Evolutionary conservation across 1,140 invertebrate genomes (phyloP).

Genomic region (Halictus rubicundus): DNA sequence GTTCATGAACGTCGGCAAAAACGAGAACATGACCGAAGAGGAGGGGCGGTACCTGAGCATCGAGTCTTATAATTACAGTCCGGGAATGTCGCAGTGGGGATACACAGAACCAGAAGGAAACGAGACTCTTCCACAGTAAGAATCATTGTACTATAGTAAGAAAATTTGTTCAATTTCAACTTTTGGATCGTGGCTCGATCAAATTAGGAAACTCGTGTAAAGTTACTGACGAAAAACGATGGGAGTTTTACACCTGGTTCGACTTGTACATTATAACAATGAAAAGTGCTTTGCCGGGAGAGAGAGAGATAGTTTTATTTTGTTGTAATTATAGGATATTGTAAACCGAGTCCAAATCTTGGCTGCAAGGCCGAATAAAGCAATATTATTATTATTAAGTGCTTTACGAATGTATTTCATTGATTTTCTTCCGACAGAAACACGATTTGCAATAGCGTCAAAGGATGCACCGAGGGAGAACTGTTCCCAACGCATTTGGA

Average conservation of each 20-base stretch:
- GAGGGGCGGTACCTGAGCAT: slow-evolving; percentile 80
- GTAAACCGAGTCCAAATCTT: too few species aligned
- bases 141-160: not conserved
- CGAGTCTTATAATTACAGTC: slow-evolving; percentile 82
- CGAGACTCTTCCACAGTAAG: slow-evolving; percentile 69
- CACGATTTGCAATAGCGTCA: slow-evolving; percentile 81
- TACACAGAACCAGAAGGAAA: slow-evolving; percentile 76
- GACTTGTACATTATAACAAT: too few species aligned
- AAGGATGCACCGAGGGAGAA: slow-evolving; percentile 83
- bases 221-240: too few species aligned
- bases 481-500: slow-evolving; percentile 82
- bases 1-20: slow-evolving; percentile 80
- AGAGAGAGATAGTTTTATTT: too few species aligned
- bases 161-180: not conserved
- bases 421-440: slow-evolving; percentile 67
- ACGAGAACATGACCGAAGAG: slow-evolving; percentile 73
- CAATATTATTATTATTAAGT: too few species aligned
- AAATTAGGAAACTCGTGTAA: too few species aligned
- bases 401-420: too few species aligned
- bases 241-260: too few species aligned
- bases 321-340: too few species aligned
- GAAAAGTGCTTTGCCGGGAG: too few species aligned
- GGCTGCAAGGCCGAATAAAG: too few species aligned
- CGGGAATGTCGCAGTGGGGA: slow-evolving; percentile 83
- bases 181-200: too few species aligned